These are phyloP conservation scores for Triplophysa dalaica DNA, from an alignment of 2,113 vertebrate species.

Conservation along the genomic window DNA sequence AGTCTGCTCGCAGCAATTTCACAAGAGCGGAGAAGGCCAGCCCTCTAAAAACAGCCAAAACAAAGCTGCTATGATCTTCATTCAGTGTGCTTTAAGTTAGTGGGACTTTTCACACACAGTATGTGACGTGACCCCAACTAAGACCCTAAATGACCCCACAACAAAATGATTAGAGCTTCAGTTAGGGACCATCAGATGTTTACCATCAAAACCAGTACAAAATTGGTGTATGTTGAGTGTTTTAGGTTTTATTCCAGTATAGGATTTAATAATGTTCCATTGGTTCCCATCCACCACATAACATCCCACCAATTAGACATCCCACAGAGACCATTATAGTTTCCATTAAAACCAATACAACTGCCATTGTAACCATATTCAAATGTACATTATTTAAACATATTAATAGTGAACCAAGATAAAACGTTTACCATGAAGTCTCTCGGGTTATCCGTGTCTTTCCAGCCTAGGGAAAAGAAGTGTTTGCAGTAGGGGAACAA, in stretches of 20 bases:
- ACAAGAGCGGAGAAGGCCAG: neutral
- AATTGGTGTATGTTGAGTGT: no score
- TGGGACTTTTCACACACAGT: neutral
- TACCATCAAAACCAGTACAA: no score
- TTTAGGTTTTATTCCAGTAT: no score
- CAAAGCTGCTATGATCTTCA: neutral
- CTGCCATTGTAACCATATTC: no score
- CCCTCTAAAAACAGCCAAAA: neutral
- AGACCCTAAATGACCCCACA: neutral
- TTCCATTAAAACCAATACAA: no score
- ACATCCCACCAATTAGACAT: no score
- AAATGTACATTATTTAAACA: no score
- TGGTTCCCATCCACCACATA: no score
- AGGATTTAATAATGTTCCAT: no score
- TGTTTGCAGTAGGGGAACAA: constrained; percentile 3
- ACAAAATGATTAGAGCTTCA: no score
- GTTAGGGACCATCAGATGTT: no score
- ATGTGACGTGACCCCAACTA: neutral
- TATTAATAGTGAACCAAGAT: neutral
- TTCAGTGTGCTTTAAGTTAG: neutral
- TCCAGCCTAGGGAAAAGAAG: neutral
- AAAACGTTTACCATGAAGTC: neutral
- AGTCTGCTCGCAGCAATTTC: constrained; percentile 16
- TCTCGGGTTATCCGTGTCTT: neutral
- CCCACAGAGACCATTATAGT: no score